Conservation (phyloP, 2,888 invertebrate species). For the Camptogramma bilineatum region DNA sequence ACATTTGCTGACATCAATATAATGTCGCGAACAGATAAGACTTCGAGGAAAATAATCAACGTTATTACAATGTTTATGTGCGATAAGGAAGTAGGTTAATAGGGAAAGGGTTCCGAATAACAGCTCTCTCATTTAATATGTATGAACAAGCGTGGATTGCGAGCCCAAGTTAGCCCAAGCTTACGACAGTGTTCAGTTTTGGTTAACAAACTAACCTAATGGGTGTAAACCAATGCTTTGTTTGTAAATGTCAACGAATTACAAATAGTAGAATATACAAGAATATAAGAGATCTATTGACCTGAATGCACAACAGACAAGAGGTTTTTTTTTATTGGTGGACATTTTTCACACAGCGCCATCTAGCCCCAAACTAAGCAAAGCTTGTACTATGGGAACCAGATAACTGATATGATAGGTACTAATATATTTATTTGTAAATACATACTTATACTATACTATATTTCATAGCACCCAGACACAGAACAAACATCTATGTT, state of each 20-base stretch:
- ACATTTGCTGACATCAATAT: constrained; percentile 63
- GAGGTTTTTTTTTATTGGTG: no score
- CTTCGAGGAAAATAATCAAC: constrained; percentile 53
- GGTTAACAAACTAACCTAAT: neutral
- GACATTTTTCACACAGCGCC: no score
- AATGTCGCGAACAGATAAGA: constrained; percentile 53
- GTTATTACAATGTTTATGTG: constrained; percentile 53
- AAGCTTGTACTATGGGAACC: no score
- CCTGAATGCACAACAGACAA: no score
- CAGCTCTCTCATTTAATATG: constrained; percentile 31
- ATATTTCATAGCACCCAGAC: no score
- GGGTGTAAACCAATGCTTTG: neutral
- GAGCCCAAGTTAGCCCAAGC: constrained; percentile 17
- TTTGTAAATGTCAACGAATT: neutral
- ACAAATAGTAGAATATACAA: neutral
- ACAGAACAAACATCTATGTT: no score
- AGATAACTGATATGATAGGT: no score
- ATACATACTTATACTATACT: no score
- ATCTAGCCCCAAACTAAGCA: no score
- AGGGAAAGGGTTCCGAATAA: constrained; percentile 41
- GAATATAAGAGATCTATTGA: no score
- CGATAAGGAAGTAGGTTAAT: constrained; percentile 38
- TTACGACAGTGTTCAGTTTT: constrained; percentile 7
- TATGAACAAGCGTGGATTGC: constrained; percentile 27
- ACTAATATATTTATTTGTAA: no score